Conservation (phyloP, 1,140 invertebrate genomes). For the Cardiocondyla obscurior region DNA sequence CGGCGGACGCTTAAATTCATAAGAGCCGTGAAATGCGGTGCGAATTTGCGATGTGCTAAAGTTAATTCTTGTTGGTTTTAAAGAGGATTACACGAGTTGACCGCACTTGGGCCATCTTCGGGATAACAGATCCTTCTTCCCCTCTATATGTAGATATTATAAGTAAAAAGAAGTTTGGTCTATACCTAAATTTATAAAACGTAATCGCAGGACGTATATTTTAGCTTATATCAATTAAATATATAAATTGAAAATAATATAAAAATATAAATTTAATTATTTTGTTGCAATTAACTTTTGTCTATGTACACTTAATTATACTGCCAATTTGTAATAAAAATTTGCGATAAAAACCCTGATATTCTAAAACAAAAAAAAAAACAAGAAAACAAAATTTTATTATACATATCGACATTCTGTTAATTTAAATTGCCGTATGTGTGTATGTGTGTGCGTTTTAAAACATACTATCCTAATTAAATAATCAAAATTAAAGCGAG, state of each 20-base stretch:
- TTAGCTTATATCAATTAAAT: neutral
- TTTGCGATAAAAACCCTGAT: neutral
- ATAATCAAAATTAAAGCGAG: constrained; percentile 5
- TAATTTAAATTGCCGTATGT: neutral
- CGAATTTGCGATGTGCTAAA: constrained; percentile 77
- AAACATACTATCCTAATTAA: neutral
- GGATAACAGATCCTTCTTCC: constrained; percentile 43
- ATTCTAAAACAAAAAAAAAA: too few relatives aligned
- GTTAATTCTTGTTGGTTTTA: constrained; percentile 78
- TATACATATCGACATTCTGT: neutral
- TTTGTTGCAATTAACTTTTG: neutral
- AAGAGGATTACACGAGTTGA: constrained; percentile 75
- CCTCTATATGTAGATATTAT: constrained; percentile 9
- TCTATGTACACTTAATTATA: neutral
- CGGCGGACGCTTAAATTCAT: constrained; percentile 74
- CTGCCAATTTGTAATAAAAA: neutral
- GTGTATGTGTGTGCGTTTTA: neutral
- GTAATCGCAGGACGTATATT: neutral
- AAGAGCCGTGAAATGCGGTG: constrained; percentile 76
- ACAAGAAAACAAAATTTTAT: neutral
- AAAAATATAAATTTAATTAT: neutral
- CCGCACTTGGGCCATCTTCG: constrained; percentile 62
- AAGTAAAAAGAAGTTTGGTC: neutral
- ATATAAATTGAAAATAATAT: neutral
- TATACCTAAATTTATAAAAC: neutral